Base-by-base conservation (phyloP, 2,888 invertebrate genomes). In the Drosophila infuscata region DNA sequence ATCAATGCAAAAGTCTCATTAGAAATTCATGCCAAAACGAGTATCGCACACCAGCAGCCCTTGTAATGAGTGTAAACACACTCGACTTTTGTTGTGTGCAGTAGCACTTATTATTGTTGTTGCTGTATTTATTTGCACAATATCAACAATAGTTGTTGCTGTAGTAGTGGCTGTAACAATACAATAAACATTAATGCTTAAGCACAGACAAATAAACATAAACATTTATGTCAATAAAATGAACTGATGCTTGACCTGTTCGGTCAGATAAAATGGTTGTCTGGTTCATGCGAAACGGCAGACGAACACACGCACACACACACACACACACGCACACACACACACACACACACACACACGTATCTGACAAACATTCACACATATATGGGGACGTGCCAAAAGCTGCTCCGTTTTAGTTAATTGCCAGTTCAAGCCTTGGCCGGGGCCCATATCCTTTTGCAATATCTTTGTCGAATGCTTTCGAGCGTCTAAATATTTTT, bases 141-240 rank as follows among this genome's bases (percentile, higher is more conserved):
- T 52, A 85, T 59, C 73, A 76, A 70, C 81, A 86, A 69, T 53
- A 35, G 59, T 56, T 49, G 53, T 30, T 51, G 57, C 30, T 48
- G 46, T 33, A 57, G 49, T 60, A 46, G 9, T 46, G 51, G 53
- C 68, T 74, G 70, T 70, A 84, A 79, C 70, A 79, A 75, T 72
- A 82, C 67, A 71, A 81, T 82, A 75, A 86, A 81, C 84, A 81
- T 79, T 84, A 86, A 84, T 79, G 82, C 76, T 85, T 79, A 74
- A 85, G 74, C 77, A 79, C 79, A 82, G 82, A 81, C 84, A 82
- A 86, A 86, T 86, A 85, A 86, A 86, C 86, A 86, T 85, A 84
- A 85, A 86, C 84, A 82, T 86, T 86, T 82, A 84, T 85, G 87
- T 86, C 87, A 85, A 85, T 85, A 79, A 82, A 84, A 86, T 86